phyloP scores from a whole-genome alignment of 2,888 invertebrate species.

The Nomada hirtipes region DNA sequence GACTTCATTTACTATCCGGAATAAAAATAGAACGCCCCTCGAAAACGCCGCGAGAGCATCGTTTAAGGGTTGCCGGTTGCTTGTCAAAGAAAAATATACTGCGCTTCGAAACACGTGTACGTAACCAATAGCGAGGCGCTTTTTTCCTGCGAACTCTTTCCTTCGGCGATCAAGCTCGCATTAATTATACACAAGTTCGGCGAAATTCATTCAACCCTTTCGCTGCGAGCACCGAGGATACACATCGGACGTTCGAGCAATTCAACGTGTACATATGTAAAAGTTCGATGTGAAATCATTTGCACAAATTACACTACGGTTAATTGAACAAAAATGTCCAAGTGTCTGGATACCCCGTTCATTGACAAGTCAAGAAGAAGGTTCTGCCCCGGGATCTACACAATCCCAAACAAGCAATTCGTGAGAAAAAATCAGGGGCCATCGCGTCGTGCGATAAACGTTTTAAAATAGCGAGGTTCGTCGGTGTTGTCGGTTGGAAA shows the following conservation, averaged over 20 bases:
- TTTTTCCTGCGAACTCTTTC: neutral
- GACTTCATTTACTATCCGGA: conserved; percentile 40
- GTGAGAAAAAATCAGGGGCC: neutral
- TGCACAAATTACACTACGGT: no score
- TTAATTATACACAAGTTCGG: no score
- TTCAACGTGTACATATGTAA: no score
- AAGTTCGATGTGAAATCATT: no score
- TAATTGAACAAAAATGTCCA: no score
- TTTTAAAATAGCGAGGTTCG: conserved; percentile 55
- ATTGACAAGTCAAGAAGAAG: no score
- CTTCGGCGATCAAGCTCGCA: neutral
- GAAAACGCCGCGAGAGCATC: conserved; percentile 9
- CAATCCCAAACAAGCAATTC: no score
- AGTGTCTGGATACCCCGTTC: no score
- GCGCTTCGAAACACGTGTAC: conserved; percentile 15
- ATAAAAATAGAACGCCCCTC: conserved; percentile 32
- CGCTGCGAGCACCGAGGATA: no score
- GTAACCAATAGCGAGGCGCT: neutral
- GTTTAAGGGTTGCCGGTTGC: conserved; percentile 24
- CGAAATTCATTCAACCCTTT: no score
- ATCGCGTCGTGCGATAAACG: conserved; percentile 24
- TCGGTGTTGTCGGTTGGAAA: conserved; percentile 65
- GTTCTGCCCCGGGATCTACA: no score
- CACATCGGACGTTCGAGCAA: no score
- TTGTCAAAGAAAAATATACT: conserved; percentile 42